A percentile compares a stretch with the other conserved stretches of the same genome.
These are phyloP conservation scores for Centropristis striata DNA, from an alignment of 2,113 vertebrate genomes.

Conservation along the genomic window DNA sequence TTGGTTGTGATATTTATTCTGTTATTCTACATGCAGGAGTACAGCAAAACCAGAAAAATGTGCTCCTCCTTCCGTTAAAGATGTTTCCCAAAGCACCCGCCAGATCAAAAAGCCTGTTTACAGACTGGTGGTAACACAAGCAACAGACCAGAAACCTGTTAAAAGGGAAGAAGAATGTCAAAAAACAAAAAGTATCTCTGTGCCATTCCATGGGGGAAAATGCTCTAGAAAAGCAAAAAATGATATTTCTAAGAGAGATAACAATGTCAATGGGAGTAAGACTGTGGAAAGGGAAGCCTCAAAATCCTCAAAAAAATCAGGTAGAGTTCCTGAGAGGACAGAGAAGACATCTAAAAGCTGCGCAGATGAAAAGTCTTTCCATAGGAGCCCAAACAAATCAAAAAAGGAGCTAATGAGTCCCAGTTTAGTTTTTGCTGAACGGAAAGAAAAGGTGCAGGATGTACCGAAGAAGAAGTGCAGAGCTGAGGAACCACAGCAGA, in stretches of 20 bases:
- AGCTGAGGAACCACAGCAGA: slow-evolving; percentile 1
- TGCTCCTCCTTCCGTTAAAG: neutral
- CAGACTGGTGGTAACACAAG: slow-evolving; percentile 31
- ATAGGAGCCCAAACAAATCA: slow-evolving; percentile 9
- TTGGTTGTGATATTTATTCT: slow-evolving; percentile 18
- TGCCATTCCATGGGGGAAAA: neutral
- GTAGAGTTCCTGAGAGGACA: slow-evolving; percentile 9
- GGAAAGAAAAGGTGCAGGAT: slow-evolving; percentile 8
- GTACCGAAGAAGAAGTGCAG: neutral
- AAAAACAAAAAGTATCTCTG: slow-evolving; percentile 18
- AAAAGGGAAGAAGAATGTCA: slow-evolving; percentile 11
- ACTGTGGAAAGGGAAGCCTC: slow-evolving; percentile 7
- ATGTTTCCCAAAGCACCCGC: slow-evolving; percentile 33
- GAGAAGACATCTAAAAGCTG: slow-evolving; percentile 15
- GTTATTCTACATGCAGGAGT: slow-evolving; percentile 33
- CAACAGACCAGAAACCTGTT: slow-evolving; percentile 39
- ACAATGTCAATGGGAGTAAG: slow-evolving; percentile 2
- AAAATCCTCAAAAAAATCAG: neutral
- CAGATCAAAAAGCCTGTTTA: slow-evolving; percentile 66
- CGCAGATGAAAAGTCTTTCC: slow-evolving; percentile 18
- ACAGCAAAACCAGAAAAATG: slow-evolving; percentile 11
- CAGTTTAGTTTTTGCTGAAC: slow-evolving; percentile 21
- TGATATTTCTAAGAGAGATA: slow-evolving; percentile 21
- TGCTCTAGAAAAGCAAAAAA: slow-evolving; percentile 26
- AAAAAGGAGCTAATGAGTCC: slow-evolving; percentile 23